phyloP scores from a whole-genome alignment of 1,140 invertebrate species.

The Ostrea edulis region DNA sequence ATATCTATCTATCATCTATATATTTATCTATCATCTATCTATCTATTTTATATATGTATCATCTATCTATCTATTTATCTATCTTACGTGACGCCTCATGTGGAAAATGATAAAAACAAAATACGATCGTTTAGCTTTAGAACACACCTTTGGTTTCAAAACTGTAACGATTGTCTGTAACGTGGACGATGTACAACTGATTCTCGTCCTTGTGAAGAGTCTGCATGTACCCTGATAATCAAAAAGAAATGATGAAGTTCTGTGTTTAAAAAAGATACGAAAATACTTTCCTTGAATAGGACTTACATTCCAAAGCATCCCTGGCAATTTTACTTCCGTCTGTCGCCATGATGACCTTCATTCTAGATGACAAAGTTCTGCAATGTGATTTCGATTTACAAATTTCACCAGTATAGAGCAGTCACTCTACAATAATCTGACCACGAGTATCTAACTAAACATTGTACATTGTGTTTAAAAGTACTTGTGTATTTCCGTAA shows the following conservation, averaged over 20 bases:
- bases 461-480: not conserved
- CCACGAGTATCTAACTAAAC: not conserved
- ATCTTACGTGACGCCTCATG: too few relatives aligned
- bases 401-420: not conserved
- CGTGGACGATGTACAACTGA: not conserved
- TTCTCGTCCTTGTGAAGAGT: not conserved
- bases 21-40: too few relatives aligned
- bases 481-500: not conserved
- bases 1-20: too few relatives aligned
- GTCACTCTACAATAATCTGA: not conserved
- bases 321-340: not conserved
- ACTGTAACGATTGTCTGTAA: not conserved
- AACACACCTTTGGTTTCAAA: slow-evolving; percentile 18
- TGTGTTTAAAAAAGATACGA: not conserved
- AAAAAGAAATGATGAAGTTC: not conserved
- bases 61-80: too few relatives aligned
- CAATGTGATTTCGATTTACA: too few relatives aligned
- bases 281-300: not conserved
- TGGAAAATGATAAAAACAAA: too few relatives aligned
- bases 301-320: slow-evolving; percentile 9
- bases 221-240: not conserved
- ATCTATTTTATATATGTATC: too few relatives aligned
- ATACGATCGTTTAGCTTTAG: not conserved
- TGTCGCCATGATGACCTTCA: not conserved
- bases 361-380: not conserved